Evolutionary conservation across 2,797 vertebrate genomes (phyloP), one percentile per base, ranked within the genome.

Genomic region (Sebastiscus tertius): DNA sequence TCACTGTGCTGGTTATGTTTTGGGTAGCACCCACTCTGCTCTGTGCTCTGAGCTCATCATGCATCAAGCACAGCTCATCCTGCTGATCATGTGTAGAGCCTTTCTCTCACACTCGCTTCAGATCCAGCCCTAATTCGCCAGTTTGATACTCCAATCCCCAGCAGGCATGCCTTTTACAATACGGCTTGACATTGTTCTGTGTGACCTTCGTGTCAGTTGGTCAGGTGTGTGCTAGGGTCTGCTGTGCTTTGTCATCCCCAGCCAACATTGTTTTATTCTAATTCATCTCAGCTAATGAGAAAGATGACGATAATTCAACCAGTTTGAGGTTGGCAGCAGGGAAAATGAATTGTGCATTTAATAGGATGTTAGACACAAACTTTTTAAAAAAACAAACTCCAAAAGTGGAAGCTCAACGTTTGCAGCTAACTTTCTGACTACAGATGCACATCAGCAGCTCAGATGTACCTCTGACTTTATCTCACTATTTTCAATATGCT

Each of bases 401-500:
- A 6, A 60, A 42, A 82, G 62, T 52, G 12, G 42, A 18, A 4
- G 62, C 31, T 56, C 0, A 4, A 62, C 68, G 71, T 33, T 58
- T 6, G 2, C 6, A 7, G 29, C 8, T 4, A 24, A n/a, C 56
- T 24, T 61, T 42, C 33, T 16, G 5, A 8, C 27, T 27, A 10
- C 49, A 33, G 42, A 59, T 61, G n/a, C 49, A 72, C 58, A 70
- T 70, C 77, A 71, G 82, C 66, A 75, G 34, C 64, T 81, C 64
- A 70, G 62, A 63, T 31, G 7, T 31, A 60, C 70, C 64, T 75
- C 49, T 20, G 24, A 76, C 68, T 29, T 61, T 2, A 42, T 77
- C 69, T 71, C 16, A 83, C 64, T 69, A 77, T 64, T 73, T 83
- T 77, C 78, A 81, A 72, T 73, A 70, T 75, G 74, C 85, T 55